Base-by-base conservation (phyloP, 2,888 invertebrate species). In the Sussaba pulchella region DNA sequence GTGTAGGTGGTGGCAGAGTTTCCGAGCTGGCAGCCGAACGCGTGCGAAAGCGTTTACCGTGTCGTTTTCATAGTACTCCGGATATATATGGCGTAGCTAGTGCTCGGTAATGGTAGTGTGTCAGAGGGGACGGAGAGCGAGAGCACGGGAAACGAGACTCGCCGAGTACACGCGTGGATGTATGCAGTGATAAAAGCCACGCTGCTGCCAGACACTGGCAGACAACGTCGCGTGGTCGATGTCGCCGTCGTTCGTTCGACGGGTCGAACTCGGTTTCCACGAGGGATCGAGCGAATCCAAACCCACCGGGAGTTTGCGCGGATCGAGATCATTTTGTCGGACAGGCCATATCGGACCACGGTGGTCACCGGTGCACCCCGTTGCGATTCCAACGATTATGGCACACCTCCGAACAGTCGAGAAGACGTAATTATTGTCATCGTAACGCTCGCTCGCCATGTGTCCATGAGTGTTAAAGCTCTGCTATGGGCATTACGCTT, bases 341-440 rank as follows among this genome's bases (percentile, higher is more conserved):
- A 83, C 84, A 84, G 52, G 52, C 41, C 69, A 69, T 69, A 69
- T 86, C 83, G 82, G 84, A 83, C 83, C 4, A 31, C 83, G 83
- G 85, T 86, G 85, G 86, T 87, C 84, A 87, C 75, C 85, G 82
- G 82, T 84, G 10, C 87, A 78, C 84, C 89, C 88, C 74, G 85
- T 81, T 78, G 88, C 26, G 88, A 74, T 70, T 77, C 83, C 76
- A 87, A 84, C 83, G 84, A 84, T 88, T 87, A 87, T 85, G 86
- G 84, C 87, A 88, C 86, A 82, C 77, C 79, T 69, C 82, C 82
- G 83, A 81, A 82, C 83, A 85, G 82, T 78, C 24, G n/a, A 21
- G 64, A 64, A 64, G 64, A 73, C 73, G 43, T 73, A 84, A 84
- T 85, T 84, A 86, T 89, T 87, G 89, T 89, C 89, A 88, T 87